Percentiles rank a stretch among this genome's conserved stretches.
Evolutionary conservation across 2,888 invertebrate species (phyloP).

Genomic region (Patella depressa): DNA sequence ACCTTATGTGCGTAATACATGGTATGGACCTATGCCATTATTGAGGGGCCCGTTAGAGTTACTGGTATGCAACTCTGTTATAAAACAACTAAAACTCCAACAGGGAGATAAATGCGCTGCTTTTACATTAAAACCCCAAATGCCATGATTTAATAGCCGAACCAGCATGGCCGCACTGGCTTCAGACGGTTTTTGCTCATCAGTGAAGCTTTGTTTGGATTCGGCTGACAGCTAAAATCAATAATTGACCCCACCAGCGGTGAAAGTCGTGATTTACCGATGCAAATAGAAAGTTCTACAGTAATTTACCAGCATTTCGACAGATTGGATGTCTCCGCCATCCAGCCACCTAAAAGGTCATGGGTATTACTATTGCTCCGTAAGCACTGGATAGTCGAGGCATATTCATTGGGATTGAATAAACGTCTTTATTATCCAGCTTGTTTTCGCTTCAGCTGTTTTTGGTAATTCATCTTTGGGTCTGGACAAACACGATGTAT

Average conservation of each 20-base stretch:
- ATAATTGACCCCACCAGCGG: conserved; percentile 4
- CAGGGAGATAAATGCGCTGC: no score
- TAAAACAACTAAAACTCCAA: no score
- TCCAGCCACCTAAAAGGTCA: not conserved
- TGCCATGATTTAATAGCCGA: no score
- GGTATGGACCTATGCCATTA: no score
- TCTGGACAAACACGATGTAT: not conserved
- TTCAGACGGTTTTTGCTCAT: not conserved
- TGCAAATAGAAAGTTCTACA: conserved; percentile 2
- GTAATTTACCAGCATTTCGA: conserved; percentile 2
- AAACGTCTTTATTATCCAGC: not conserved
- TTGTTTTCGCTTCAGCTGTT: no score
- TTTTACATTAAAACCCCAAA: no score
- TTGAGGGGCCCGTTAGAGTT: no score
- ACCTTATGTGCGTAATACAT: no score
- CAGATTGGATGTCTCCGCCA: not conserved
- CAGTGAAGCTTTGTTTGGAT: conserved; percentile 7
- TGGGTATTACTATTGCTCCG: not conserved
- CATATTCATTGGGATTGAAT: not conserved
- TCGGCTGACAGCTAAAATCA: not conserved
- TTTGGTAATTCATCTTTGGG: not conserved
- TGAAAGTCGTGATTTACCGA: conserved; percentile 8
- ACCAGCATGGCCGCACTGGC: no score
- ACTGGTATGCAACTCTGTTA: no score
- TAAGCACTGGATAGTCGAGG: not conserved